These are phyloP conservation scores for Drosophila basisetae DNA, from an alignment of 2,888 invertebrate species.

Conservation along the genomic window DNA sequence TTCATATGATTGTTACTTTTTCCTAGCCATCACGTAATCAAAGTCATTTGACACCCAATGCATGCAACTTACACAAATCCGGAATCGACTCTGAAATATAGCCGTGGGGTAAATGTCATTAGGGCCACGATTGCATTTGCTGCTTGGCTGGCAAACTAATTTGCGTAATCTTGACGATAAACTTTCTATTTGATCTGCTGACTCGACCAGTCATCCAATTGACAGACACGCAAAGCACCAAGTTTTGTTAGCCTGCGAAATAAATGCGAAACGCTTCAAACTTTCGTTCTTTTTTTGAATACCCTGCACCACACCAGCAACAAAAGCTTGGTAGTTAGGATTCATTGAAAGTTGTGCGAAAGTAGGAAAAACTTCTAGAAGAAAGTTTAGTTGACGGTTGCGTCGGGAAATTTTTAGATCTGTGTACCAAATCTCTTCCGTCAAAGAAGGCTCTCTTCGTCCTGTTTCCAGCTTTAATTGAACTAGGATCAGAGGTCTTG, in stretches of 20 bases:
- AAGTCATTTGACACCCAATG: background rate
- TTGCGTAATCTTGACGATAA: constrained; percentile 80
- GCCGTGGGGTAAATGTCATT: constrained; percentile 62
- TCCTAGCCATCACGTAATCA: background rate
- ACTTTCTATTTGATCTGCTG: constrained; percentile 53
- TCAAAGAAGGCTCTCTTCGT: background rate
- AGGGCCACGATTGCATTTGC: constrained; percentile 63
- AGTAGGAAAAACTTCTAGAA: too few species aligned
- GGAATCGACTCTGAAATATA: constrained; percentile 28
- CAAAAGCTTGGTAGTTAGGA: too few species aligned
- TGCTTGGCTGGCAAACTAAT: constrained; percentile 75
- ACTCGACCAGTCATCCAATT: constrained; percentile 46
- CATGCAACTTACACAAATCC: constrained; percentile 2
- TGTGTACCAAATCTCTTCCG: background rate
- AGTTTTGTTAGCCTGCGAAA: constrained; percentile 35
- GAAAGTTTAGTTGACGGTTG: background rate
- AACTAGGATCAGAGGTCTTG: background rate
- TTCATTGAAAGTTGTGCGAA: background rate
- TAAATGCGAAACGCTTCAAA: constrained; percentile 54
- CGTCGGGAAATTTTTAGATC: background rate
- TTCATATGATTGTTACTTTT: background rate
- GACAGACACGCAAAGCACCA: constrained; percentile 37
- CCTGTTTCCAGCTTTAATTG: background rate
- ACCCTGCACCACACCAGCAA: constrained; percentile 34
- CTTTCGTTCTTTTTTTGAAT: constrained; percentile 34